These are phyloP conservation scores for Dysmachus trigonus DNA, from an alignment of 2,888 invertebrate species.

Conservation along the genomic window DNA sequence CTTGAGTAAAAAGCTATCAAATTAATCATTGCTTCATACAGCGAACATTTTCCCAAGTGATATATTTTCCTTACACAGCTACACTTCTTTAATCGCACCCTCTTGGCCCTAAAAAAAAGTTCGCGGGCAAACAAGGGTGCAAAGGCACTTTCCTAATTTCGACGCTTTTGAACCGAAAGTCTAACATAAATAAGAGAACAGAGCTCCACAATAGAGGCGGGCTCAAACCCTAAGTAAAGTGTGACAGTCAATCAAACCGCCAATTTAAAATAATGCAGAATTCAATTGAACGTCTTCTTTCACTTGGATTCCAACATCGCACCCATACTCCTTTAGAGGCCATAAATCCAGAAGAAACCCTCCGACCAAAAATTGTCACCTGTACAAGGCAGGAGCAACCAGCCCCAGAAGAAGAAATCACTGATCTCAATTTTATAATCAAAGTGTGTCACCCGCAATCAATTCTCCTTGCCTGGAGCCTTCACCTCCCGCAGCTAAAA, in stretches of 20 bases:
- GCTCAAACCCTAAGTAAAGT: neutral
- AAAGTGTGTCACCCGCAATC: constrained; percentile 45
- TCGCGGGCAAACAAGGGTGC: neutral
- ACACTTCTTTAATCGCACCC: neutral
- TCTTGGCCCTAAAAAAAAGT: neutral
- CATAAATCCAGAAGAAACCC: constrained; percentile 16
- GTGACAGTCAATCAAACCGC: constrained; percentile 8
- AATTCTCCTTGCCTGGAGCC: constrained; percentile 26
- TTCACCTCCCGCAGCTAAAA: neutral
- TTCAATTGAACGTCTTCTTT: constrained; percentile 10
- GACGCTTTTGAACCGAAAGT: neutral
- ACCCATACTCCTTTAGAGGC: neutral
- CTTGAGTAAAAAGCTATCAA: neutral
- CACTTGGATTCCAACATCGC: neutral
- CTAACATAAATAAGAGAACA: neutral
- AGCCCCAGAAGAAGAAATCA: neutral
- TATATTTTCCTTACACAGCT: neutral
- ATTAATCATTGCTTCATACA: neutral
- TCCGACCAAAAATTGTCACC: constrained; percentile 19
- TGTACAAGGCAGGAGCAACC: neutral
- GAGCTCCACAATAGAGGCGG: neutral
- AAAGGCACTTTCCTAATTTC: neutral
- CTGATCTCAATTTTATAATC: constrained; percentile 44
- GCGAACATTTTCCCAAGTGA: neutral
- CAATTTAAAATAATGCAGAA: neutral